Evolutionary conservation across 2,113 vertebrate genomes (phyloP).

Genomic region (Nibea coibor): DNA sequence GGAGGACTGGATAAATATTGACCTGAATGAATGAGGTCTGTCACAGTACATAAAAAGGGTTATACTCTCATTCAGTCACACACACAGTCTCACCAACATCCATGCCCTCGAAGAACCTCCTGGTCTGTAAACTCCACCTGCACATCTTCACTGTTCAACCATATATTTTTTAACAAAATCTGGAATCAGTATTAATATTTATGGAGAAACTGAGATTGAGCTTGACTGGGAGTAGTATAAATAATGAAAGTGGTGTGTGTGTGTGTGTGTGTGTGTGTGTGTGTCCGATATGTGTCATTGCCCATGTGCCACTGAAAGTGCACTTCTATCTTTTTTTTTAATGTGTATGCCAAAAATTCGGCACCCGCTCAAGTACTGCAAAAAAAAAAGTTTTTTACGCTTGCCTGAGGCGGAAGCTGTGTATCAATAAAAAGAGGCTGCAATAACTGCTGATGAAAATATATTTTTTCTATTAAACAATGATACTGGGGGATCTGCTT

Average conservation of each 20-base stretch:
- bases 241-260: constrained; percentile 57
- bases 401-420: not conserved
- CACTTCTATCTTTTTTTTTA: not conserved
- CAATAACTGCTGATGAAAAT: not conserved
- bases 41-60: constrained; percentile 68
- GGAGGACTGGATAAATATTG: constrained; percentile 77
- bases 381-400: not conserved
- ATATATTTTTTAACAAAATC: constrained; percentile 53
- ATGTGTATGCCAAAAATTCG: not conserved
- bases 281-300: constrained; percentile 10
- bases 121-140: constrained; percentile 19
- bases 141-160: constrained; percentile 12
- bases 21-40: constrained; percentile 74
- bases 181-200: constrained; percentile 60
- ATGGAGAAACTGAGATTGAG: constrained; percentile 39
- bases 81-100: constrained; percentile 8
- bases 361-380: not conserved
- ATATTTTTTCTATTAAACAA: not conserved
- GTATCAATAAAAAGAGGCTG: not conserved
- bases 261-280: constrained; percentile 33
- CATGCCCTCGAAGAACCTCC: constrained; percentile 33
- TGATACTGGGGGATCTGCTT: not conserved
- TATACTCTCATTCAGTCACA: constrained; percentile 8
- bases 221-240: constrained; percentile 41
- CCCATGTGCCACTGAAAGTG: constrained; percentile 11